Evolutionary conservation across 2,888 invertebrate genomes (phyloP).

Genomic region (Hybos culiciformis): DNA sequence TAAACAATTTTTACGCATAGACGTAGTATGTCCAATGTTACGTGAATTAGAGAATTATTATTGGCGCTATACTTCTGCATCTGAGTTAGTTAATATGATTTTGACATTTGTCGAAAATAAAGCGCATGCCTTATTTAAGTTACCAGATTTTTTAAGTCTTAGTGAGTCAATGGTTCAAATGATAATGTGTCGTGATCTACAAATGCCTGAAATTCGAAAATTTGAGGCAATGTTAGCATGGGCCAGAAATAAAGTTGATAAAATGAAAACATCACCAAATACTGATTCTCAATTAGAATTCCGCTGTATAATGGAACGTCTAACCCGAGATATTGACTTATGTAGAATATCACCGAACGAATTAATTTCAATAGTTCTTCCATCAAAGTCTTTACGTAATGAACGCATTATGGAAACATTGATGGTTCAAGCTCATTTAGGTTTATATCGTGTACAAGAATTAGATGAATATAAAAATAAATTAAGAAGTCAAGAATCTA

Average conservation of each 20-base stretch:
- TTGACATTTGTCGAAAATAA: constrained; percentile 78
- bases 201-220: constrained; percentile 77
- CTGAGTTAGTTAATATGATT: constrained; percentile 89
- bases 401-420: constrained; percentile 83
- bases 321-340: constrained; percentile 76
- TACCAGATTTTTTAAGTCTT: constrained; percentile 67
- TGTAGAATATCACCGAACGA: constrained; percentile 87
- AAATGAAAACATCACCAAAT: constrained; percentile 59
- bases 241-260: constrained; percentile 67
- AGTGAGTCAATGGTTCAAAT: constrained; percentile 92
- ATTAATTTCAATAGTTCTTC: constrained; percentile 81
- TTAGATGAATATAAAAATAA: constrained; percentile 77
- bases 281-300: constrained; percentile 79
- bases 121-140: constrained; percentile 72
- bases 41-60: constrained; percentile 87
- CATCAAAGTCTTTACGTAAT: constrained; percentile 84
- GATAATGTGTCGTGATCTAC: constrained; percentile 84
- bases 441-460: constrained; percentile 84
- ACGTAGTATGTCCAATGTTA: constrained; percentile 86
- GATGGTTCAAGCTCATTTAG: constrained; percentile 85
- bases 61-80: constrained; percentile 89
- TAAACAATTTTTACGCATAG: constrained; percentile 82
- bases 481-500: constrained; percentile 77
- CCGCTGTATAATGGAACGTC: constrained; percentile 83
- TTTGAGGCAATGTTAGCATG: constrained; percentile 88